Base-by-base conservation (phyloP, 2,113 vertebrate genomes). In the Malaclemys terrapin region DNA sequence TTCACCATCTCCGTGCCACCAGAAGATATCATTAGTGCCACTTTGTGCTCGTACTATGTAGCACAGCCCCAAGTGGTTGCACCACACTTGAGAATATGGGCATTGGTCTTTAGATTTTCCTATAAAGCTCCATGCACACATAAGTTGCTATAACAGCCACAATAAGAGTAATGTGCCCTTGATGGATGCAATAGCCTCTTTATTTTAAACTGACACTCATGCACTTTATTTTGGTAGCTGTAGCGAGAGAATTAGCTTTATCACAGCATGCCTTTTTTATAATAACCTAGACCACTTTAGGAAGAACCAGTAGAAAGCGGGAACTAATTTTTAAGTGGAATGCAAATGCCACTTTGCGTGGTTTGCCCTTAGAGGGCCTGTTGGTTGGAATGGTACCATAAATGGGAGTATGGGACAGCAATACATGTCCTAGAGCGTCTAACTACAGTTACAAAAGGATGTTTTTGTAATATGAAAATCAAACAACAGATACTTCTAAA, bases 371-470 rank as follows among this genome's bases (percentile, higher is more conserved):
- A 29, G 11, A 76, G 24, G 11, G 38, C 19, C 38, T 25, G 42
- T 78, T 47, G 7, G 25, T 29, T 78, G 42, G 42, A 27, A 78
- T 27, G 42, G 24, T 27, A 29, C 75, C 13, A 24, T 42, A 45
- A 25, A 12, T 76, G 45, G 24, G 90, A 89, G 79, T 89, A 89
- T 0, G 0, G 86, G 47, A 91, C 84, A 0, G 2, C 4, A 0
- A 79, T 19, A 25, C 47, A n/a, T 8, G 6, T n/a, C 65, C 65
- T n/a, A 17, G 8, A 3, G 4, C 42, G 6, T 72, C 6, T 19
- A 31, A 27, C 52, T 22, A 35, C 52, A 85, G 25, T 25, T 59
- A 27, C 45, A 45, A 52, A 91, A 25, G 80, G 96, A 94, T 49
- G 20, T 35, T 84, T 88, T 93, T 84, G 50, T 13, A 54, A 16